These are phyloP conservation scores for Thymallus thymallus DNA, from an alignment of 2,113 vertebrate species.

Conservation along the genomic window DNA sequence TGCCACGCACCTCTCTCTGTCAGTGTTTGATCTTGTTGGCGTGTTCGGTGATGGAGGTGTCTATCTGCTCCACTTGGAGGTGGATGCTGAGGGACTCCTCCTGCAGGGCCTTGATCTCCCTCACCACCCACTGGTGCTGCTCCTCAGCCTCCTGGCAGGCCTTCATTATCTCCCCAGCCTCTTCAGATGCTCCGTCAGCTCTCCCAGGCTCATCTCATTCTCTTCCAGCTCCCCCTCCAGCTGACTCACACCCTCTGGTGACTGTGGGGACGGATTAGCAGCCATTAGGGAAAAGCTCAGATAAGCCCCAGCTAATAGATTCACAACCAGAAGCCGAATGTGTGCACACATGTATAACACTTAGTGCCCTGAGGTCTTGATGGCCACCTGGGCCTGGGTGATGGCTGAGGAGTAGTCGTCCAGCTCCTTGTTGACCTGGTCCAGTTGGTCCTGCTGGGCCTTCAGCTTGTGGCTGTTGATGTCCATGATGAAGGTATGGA, in stretches of 20 bases:
- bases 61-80: slow-evolving; percentile 86
- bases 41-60: slow-evolving; percentile 80
- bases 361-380: slow-evolving; percentile 88
- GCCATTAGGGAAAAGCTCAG: neutral
- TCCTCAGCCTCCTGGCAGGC: slow-evolving; percentile 82
- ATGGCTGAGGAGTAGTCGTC: slow-evolving; percentile 84
- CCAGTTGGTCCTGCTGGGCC: slow-evolving; percentile 88
- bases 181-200: slow-evolving; percentile 79
- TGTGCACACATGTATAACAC: neutral
- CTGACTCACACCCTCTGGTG: slow-evolving; percentile 79
- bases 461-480: slow-evolving; percentile 89
- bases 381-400: slow-evolving; percentile 91
- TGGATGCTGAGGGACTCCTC: slow-evolving; percentile 87
- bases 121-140: slow-evolving; percentile 75
- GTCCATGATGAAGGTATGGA: slow-evolving; percentile 88
- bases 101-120: slow-evolving; percentile 83
- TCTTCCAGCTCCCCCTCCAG: slow-evolving; percentile 80
- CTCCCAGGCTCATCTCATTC: slow-evolving; percentile 74
- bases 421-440: slow-evolving; percentile 83
- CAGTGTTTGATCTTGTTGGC: slow-evolving; percentile 90
- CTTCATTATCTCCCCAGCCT: slow-evolving; percentile 76
- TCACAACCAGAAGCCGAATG: neutral
- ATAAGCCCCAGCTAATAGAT: neutral
- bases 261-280: slow-evolving; percentile 60
- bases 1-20: slow-evolving; percentile 86